Conservation (phyloP, 2,888 invertebrate genomes). For the Thalpophila matura region DNA sequence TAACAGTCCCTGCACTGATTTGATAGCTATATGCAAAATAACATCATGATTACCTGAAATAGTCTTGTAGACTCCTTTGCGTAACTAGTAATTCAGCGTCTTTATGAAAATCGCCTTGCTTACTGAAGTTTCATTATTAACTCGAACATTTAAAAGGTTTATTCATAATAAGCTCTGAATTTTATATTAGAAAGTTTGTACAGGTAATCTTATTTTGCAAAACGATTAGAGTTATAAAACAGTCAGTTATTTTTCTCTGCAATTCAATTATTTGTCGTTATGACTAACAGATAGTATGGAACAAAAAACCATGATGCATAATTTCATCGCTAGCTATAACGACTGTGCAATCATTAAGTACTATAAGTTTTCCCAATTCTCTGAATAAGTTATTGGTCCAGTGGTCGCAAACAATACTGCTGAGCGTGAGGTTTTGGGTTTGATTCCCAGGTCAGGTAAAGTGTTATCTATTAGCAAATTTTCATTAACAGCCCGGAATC, state of each 20-base stretch:
- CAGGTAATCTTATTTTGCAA: background rate
- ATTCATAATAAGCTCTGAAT: background rate
- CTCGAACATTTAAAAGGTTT: background rate
- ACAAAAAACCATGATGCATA: no score
- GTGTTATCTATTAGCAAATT: no score
- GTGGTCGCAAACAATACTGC: no score
- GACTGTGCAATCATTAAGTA: no score
- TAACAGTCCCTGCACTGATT: conserved; percentile 7
- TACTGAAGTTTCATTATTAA: background rate
- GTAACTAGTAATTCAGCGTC: background rate
- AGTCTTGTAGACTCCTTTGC: background rate
- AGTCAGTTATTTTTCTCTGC: no score
- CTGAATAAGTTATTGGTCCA: no score
- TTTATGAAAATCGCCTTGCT: conserved; percentile 3
- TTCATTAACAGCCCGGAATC: no score
- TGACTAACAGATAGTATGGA: background rate
- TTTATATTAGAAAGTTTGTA: background rate
- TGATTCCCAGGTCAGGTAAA: no score
- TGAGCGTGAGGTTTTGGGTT: no score
- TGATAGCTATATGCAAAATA: background rate
- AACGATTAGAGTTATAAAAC: background rate
- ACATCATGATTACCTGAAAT: conserved; percentile 2
- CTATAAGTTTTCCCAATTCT: no score
- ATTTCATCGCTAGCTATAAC: no score
- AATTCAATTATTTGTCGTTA: no score